Conservation (phyloP, 2,888 invertebrate species). For the Mactromeris polynyma region DNA sequence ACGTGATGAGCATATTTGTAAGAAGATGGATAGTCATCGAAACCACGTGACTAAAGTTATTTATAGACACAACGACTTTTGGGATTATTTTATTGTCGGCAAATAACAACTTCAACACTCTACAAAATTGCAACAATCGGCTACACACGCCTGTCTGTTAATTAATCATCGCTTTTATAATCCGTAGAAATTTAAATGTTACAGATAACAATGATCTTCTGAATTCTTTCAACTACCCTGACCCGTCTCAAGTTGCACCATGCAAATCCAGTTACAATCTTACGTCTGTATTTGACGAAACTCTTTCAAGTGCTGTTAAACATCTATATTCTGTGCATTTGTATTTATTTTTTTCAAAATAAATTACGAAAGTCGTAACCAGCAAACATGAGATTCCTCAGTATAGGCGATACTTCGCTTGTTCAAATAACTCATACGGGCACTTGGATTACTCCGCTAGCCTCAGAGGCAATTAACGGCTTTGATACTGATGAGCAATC, state of each 20-base stretch:
- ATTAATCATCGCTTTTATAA: slow-evolving; percentile 1
- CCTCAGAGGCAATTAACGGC: slow-evolving; percentile 65
- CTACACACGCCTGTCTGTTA: neutral
- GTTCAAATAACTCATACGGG: slow-evolving; percentile 67
- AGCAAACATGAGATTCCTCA: slow-evolving; percentile 60
- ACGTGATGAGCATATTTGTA: no score
- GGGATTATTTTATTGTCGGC: neutral
- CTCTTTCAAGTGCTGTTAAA: slow-evolving; percentile 43
- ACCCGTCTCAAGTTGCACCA: slow-evolving; percentile 4
- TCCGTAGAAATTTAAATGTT: neutral
- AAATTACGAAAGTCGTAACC: slow-evolving; percentile 60
- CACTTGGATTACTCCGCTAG: slow-evolving; percentile 65
- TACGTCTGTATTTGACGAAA: slow-evolving; percentile 24
- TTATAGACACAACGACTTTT: neutral
- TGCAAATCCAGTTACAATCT: neutral
- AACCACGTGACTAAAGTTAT: no score
- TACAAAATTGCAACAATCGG: neutral
- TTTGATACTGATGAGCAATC: slow-evolving; percentile 70
- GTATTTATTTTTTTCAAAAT: slow-evolving; percentile 55
- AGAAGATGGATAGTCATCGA: no score
- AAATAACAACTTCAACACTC: neutral
- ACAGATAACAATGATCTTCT: slow-evolving; percentile 9
- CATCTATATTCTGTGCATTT: slow-evolving; percentile 40
- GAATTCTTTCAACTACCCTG: slow-evolving; percentile 3
- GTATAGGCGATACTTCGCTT: slow-evolving; percentile 56